Evolutionary conservation across 2,113 vertebrate species (phyloP), one percentile per base, ranked within the genome.

Genomic region (Brachionichthys hirsutus): DNA sequence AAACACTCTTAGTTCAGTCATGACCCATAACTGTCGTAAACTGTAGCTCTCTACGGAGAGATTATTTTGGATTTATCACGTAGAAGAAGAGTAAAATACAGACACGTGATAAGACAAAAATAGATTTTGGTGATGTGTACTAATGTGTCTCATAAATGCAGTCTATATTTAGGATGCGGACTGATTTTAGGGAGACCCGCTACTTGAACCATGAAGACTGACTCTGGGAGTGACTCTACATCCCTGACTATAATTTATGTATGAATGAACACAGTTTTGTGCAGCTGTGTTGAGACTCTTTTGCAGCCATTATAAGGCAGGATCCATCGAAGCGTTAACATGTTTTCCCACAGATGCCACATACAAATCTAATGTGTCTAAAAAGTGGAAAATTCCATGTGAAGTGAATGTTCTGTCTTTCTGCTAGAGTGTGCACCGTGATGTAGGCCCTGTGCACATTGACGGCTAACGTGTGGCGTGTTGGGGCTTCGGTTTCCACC

Each of bases 271-370:
- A 54, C 69, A 46, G 17, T 51, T 12, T 30, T 16, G 0, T 65
- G 50, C 61, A 75, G 80, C 73, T 75, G 73, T 47, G 64, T 46
- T n/a, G 44, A 75, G 20, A 46, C 41, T 13, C 51, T 60, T 72
- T 75, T 70, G 42, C n/a, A 49, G 65, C 17, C 56, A 47, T 62
- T 75, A 73, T 19, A 49, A 75, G 50, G 49, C 41, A 24, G 68
- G 46, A 49, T 49, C 63, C 70, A 69, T 49, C 9, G 54, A 59
- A 38, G 78, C 60, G 20, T 75, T 55, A 69, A 75, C 59, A 36
- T 41, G 59, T 51, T 67, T 44, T 55, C 38, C 54, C 75, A 77
- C 67, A 82, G 68, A 85, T 75, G 65, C 66, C 75, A 73, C 64
- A 46, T 20, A 67, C 47, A 55, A 34, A 57, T 61, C 46, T 61